Base-by-base conservation (phyloP, 2,113 vertebrate genomes). In the Siphamia tubifer region DNA sequence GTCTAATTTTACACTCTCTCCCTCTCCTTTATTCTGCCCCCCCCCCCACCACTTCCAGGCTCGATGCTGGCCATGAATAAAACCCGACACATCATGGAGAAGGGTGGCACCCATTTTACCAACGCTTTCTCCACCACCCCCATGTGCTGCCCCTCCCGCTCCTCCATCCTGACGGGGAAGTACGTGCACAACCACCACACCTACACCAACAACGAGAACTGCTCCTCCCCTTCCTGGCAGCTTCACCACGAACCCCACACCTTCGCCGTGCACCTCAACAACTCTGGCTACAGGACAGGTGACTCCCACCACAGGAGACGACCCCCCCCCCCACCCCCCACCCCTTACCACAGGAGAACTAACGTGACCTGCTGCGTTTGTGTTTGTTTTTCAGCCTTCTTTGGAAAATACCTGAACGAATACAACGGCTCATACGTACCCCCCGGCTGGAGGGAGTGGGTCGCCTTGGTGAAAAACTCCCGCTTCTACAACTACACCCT, bases 1-100 rank as follows among this genome's bases (percentile, higher is more conserved):
- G n/a, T 42, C n/a, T 20, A n/a, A n/a, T 36, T 54, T 48, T 21
- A 25, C 23, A 6, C 15, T 38, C 43, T 36, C 32, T 54, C 19
- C 5, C 31, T 67, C 34, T 42, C 30, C 21, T 40, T 2, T 9
- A 21, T 43, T 36, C 17, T 62, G n/a, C 28, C 40, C 30, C 44
- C 30, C 16, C 11, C 20, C 36, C 11, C 13, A 12, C 68, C 28
- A 30, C 61, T 64, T 53, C 20, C 87, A 99, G 97, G 97, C 28
- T 99, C 97, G 65, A 98, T 99, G 97, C 95, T 96, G 75, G 96
- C 96, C 82, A 99, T 99, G 97, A 98, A 98, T 91, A 98, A 96
- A 92, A 99, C 96, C 0, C 91, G 94, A 12, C 91, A 84, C 2
- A 95, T 99, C 86, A 96, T 99, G 97, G 97, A 96, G 45, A 96